Evolutionary conservation across 2,888 invertebrate genomes (phyloP), one percentile per base, ranked within the genome.

Genomic region (Auanema sp.): DNA sequence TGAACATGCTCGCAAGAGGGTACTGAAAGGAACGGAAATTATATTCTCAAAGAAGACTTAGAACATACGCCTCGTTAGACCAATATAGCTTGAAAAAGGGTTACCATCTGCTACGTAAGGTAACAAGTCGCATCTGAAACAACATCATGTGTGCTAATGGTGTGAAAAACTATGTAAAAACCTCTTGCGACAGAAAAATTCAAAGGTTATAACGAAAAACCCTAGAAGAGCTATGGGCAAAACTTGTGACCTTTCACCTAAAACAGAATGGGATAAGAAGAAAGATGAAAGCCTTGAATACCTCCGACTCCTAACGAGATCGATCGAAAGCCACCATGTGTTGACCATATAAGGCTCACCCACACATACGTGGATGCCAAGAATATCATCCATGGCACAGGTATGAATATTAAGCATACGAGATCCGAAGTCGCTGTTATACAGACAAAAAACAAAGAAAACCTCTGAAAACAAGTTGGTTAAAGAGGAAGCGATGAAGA

Each of bases 321-420:
- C 43, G 69, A 52, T 12, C 71, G 49, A 47, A 74, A 72, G 12
- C 74, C 76, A 41, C 72, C 72, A 43, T 76, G 67, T 12, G 66
- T 64, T 52, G 70, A 65, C 64, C 71, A 73, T 21, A 68, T 60
- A 16, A 66, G 42, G 53, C 58, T 64, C 50, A 76, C 58, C 76
- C 76, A 76, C 14, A 76, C 76, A 56, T 73, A 73, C 83, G 95
- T 95, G 87, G 94, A 94, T 83, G 96, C 96, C 70, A 92, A 92
- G 86, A 97, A 95, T 87, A 76, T 66, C 16, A 78, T 57, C 58
- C 69, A 60, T 56, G 68, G 73, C 18, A 75, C 58, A 49, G 97
- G 97, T 88, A 98, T 93, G 87, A 96, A 94, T 88, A 97, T 92
- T 88, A 92, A 94, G 88, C 95, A 97, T 87, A 97, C 91, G 89